A percentile compares a stretch with the other conserved stretches of the same genome.
Evolutionary conservation across 1,140 invertebrate species (phyloP).

Genomic region (Leptopilina clavipes): DNA sequence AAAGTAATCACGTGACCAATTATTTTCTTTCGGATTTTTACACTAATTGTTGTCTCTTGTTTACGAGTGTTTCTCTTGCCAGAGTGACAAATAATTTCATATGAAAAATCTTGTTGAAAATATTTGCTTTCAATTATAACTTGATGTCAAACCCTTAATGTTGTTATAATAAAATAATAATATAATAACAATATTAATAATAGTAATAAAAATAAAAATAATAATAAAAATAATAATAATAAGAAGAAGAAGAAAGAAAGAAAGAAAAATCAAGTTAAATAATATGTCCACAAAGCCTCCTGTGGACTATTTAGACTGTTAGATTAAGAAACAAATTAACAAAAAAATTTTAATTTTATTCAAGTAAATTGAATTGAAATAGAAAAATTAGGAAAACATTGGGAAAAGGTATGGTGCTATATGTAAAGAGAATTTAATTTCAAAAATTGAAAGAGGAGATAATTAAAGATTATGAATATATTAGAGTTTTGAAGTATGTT

Average conservation of each 20-base stretch:
- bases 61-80: not conserved
- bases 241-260: not conserved
- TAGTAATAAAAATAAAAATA: constrained; percentile 1
- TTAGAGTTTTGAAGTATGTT: not conserved
- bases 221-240: not conserved
- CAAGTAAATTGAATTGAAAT: not conserved
- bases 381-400: not conserved
- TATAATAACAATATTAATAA: not conserved
- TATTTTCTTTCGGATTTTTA: constrained; percentile 13
- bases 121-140: not conserved
- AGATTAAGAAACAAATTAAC: not conserved
- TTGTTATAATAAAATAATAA: not conserved
- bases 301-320: constrained; percentile 2
- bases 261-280: not conserved
- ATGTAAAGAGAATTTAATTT: not conserved
- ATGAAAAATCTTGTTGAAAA: not conserved
- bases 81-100: constrained; percentile 1
- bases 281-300: not conserved
- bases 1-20: constrained; percentile 1
- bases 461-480: not conserved
- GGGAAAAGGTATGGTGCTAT: not conserved
- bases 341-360: not conserved
- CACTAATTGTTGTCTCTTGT: not conserved
- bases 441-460: not conserved
- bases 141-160: not conserved